These are phyloP conservation scores for Drosophila ercepeae DNA, from an alignment of 1,140 invertebrate species.

Conservation along the genomic window DNA sequence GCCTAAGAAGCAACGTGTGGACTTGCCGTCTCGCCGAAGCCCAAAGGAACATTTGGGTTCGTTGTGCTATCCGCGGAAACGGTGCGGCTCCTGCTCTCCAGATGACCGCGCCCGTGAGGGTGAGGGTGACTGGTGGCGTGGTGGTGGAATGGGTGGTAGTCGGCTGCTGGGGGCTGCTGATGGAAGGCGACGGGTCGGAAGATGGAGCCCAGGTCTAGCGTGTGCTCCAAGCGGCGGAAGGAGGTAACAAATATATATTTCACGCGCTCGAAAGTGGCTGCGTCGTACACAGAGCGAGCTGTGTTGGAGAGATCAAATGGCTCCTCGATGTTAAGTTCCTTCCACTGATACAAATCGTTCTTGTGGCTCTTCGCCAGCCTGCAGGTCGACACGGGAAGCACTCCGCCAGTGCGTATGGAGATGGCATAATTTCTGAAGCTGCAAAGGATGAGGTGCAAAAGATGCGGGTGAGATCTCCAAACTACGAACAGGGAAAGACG, in stretches of 20 bases:
- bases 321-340: conserved; percentile 96
- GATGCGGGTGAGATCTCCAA: too few species aligned
- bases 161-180: conserved; percentile 83
- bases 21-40: background rate
- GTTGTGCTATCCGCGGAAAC: background rate
- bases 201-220: conserved; percentile 64
- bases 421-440: conserved; percentile 92
- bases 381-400: conserved; percentile 89
- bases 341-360: conserved; percentile 95
- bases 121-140: conserved; percentile 6
- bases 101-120: background rate
- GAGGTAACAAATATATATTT: conserved; percentile 87
- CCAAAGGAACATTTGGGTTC: background rate
- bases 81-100: background rate
- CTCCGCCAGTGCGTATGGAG: conserved; percentile 91
- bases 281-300: conserved; percentile 96
- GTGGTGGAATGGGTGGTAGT: conserved; percentile 23
- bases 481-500: fast-evolving
- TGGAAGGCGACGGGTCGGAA: conserved; percentile 56
- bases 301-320: conserved; percentile 98
- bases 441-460: background rate
- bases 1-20: background rate
- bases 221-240: conserved; percentile 58
- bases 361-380: conserved; percentile 87
- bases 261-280: conserved; percentile 91